Evolutionary conservation across 1,140 invertebrate genomes (phyloP).

Genomic region (Drosophila persimilis): DNA sequence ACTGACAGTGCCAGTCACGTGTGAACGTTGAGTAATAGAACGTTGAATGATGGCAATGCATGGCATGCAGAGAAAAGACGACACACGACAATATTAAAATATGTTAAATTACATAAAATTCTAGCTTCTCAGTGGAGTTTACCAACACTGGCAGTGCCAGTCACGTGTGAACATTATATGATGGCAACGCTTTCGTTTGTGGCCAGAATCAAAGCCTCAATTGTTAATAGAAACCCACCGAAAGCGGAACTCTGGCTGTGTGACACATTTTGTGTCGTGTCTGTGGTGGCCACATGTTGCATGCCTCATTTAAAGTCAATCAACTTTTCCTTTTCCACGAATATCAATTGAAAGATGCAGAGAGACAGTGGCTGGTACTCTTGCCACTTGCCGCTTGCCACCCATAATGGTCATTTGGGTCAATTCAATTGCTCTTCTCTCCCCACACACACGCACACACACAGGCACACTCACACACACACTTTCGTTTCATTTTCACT

Average conservation of each 20-base stretch:
- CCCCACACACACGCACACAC: slow-evolving; percentile 53
- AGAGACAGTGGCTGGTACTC: slow-evolving; percentile 23
- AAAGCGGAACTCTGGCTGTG: slow-evolving; percentile 54
- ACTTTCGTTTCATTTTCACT: slow-evolving; percentile 34
- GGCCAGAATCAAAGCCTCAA: not conserved
- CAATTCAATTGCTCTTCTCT: slow-evolving; percentile 70
- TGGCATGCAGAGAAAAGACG: too few relatives aligned
- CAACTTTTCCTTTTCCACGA: slow-evolving; percentile 76
- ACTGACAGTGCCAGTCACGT: too few relatives aligned
- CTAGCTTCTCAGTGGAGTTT: too few relatives aligned
- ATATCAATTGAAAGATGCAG: slow-evolving; percentile 49
- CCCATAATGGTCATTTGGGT: slow-evolving; percentile 77
- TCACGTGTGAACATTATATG: too few relatives aligned
- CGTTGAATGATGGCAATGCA: too few relatives aligned
- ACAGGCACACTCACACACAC: slow-evolving; percentile 39
- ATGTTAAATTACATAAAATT: too few relatives aligned
- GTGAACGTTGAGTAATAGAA: too few relatives aligned
- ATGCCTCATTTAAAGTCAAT: slow-evolving; percentile 70
- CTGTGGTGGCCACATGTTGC: slow-evolving; percentile 9
- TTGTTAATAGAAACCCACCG: slow-evolving; percentile 19
- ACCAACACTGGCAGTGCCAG: not conserved
- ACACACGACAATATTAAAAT: too few relatives aligned
- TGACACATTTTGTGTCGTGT: slow-evolving; percentile 51
- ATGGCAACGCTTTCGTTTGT: too few relatives aligned
- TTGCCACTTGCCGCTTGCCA: slow-evolving; percentile 16